Conservation (phyloP, 2,888 invertebrate species). For the Mamestra brassicae region DNA sequence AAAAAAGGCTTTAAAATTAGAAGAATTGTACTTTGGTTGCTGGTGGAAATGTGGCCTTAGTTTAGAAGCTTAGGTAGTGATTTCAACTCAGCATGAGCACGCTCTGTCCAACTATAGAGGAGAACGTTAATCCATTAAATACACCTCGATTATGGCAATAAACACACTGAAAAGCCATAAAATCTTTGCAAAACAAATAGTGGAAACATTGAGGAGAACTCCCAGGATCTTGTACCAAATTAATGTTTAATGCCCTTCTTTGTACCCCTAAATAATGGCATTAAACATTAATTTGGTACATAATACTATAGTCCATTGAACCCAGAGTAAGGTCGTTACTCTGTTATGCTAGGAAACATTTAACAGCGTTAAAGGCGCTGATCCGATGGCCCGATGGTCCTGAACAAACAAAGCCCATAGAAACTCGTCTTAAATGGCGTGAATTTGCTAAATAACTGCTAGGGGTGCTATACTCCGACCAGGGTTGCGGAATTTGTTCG, state of each 20-base stretch:
- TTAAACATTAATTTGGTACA: conserved; percentile 7
- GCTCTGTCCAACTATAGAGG: too few relatives aligned
- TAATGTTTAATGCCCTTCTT: not conserved
- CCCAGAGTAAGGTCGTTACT: conserved; percentile 36
- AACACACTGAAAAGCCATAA: not conserved
- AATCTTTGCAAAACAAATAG: not conserved
- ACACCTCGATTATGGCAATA: not conserved
- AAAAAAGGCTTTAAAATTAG: too few relatives aligned
- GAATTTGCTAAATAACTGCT: conserved; percentile 31
- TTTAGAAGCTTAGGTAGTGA: too few relatives aligned
- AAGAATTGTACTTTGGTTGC: too few relatives aligned
- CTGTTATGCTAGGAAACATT: conserved; percentile 18
- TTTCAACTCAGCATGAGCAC: too few relatives aligned
- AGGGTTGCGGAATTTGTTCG: too few relatives aligned
- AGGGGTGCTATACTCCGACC: conserved; percentile 17
- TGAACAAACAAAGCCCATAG: conserved; percentile 53
- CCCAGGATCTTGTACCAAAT: not conserved
- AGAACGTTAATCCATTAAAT: not conserved
- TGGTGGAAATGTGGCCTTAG: too few relatives aligned
- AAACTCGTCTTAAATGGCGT: conserved; percentile 35
- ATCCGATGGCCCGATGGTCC: conserved; percentile 33
- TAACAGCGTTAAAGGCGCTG: conserved; percentile 5
- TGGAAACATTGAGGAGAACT: too few relatives aligned
- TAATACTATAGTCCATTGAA: conserved; percentile 17
- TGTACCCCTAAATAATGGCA: not conserved